Percentiles rank a stretch among this genome's conserved stretches.
Evolutionary conservation across 2,113 vertebrate genomes (phyloP).

Genomic region (Fulica atra): DNA sequence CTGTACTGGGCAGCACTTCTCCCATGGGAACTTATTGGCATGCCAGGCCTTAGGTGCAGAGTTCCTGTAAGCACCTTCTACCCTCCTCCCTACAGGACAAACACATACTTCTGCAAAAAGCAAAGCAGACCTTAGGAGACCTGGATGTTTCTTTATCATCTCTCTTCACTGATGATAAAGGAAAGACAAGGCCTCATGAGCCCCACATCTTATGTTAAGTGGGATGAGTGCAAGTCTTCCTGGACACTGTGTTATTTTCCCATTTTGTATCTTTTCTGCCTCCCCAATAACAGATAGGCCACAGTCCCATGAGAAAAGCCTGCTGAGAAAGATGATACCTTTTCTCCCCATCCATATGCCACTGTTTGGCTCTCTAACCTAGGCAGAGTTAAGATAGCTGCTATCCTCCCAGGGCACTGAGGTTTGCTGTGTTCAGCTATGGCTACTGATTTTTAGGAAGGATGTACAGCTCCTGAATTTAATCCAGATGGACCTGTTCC

Average conservation of each 20-base stretch:
- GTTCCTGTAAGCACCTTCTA: neutral
- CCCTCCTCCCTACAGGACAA: neutral
- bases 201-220: neutral
- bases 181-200: neutral
- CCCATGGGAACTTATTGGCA: neutral
- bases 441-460: neutral
- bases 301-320: neutral
- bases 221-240: neutral
- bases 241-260: neutral
- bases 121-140: neutral
- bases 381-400: neutral
- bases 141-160: neutral
- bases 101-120: neutral
- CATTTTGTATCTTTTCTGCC: neutral
- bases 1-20: neutral
- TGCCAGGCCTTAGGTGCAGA: neutral
- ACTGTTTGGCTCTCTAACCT: neutral
- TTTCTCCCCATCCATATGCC: neutral
- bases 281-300: neutral
- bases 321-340: neutral
- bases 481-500: neutral
- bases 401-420: neutral
- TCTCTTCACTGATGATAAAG: neutral
- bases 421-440: neutral
- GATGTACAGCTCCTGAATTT: neutral